phyloP scores from a whole-genome alignment of 1,140 invertebrate species.

The Calosoma granatense region DNA sequence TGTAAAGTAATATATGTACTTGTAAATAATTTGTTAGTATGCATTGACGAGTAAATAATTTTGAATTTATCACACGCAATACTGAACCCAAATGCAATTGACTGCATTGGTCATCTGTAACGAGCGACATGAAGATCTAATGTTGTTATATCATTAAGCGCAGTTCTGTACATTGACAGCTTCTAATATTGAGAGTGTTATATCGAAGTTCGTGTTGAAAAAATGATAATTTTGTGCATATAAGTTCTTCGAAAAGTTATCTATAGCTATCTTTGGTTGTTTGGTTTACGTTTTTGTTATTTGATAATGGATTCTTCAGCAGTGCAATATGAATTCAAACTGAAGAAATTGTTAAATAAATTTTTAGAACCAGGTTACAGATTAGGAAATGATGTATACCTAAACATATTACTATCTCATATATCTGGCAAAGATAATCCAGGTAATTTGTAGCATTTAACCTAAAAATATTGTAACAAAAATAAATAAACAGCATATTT shows the following conservation, averaged over 20 bases:
- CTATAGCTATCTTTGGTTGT: neutral
- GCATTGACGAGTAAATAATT: too few species aligned
- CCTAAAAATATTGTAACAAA: neutral
- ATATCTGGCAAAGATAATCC: constrained; percentile 33
- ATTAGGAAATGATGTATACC: constrained; percentile 38
- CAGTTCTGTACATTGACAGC: neutral
- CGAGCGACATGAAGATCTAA: too few species aligned
- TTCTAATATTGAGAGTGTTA: too few species aligned
- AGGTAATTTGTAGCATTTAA: constrained; percentile 15
- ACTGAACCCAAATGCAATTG: too few species aligned
- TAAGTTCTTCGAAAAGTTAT: neutral
- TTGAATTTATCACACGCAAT: too few species aligned
- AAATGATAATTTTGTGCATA: neutral
- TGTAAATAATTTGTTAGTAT: too few species aligned
- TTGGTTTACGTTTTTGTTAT: too few species aligned
- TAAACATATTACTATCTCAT: constrained; percentile 39
- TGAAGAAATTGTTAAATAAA: constrained; percentile 32
- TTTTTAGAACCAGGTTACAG: constrained; percentile 37
- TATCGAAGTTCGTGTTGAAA: neutral
- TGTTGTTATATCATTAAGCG: neutral
- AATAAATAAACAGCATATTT: neutral
- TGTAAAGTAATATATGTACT: too few species aligned
- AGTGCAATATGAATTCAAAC: constrained; percentile 25
- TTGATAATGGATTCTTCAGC: constrained; percentile 19
- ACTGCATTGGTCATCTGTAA: neutral